Conservation (phyloP, 2,797 vertebrate species). For the Benthosema pterotum region DNA sequence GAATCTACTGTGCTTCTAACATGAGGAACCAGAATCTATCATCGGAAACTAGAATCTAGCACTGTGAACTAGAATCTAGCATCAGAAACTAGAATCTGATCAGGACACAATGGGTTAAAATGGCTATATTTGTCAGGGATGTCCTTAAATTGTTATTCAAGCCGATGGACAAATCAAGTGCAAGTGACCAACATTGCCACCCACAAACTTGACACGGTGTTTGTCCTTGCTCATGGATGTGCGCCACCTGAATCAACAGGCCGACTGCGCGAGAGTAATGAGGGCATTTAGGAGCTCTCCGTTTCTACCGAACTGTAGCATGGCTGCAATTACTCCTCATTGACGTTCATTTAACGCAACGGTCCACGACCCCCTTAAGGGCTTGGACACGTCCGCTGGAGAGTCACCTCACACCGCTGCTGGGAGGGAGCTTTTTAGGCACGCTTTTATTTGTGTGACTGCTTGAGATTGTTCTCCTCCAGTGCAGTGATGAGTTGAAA, state of each 20-base stretch:
- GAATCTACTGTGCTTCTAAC: too few relatives aligned
- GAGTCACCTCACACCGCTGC: conserved; percentile 2
- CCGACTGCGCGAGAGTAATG: conserved; percentile 45
- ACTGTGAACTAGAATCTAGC: too few relatives aligned
- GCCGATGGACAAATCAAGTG: conserved; percentile 49
- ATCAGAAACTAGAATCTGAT: too few relatives aligned
- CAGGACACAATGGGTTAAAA: too few relatives aligned
- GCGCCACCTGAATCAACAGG: conserved; percentile 78
- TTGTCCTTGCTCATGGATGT: conserved; percentile 62
- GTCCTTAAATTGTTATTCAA: conserved; percentile 50
- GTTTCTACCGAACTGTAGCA: conserved; percentile 45
- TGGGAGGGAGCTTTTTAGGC: conserved; percentile 1
- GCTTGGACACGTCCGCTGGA: conserved; percentile 19
- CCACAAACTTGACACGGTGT: conserved; percentile 55
- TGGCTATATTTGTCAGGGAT: conserved; percentile 31
- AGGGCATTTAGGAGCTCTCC: conserved; percentile 47
- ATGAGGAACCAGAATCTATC: too few relatives aligned
- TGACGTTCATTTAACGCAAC: conserved; percentile 54
- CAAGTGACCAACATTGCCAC: conserved; percentile 54
- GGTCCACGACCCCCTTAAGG: conserved; percentile 30
- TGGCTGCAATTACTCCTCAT: conserved; percentile 58
- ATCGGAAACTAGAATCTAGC: too few relatives aligned
- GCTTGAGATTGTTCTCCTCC: neutral
- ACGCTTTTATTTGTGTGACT: too few relatives aligned
- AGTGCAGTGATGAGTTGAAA: neutral